phyloP scores from a whole-genome alignment of 2,797 vertebrate species.

The Morelia viridis region DNA sequence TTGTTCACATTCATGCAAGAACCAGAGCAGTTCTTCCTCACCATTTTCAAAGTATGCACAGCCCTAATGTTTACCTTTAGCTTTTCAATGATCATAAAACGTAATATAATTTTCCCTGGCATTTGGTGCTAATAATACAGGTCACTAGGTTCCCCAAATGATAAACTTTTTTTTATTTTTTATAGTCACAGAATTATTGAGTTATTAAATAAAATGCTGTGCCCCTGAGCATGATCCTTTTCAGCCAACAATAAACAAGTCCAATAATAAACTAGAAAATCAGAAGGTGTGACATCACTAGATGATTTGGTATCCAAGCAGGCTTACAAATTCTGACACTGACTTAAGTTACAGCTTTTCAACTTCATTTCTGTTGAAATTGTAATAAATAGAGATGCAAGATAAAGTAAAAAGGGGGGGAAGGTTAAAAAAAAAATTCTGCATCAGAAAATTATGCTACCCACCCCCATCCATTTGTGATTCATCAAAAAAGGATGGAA shows the following conservation, averaged over 20 bases:
- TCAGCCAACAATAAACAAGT: neutral
- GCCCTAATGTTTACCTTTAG: neutral
- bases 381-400: neutral
- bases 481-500: neutral
- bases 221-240: neutral
- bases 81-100: slow-evolving; percentile 25
- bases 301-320: neutral
- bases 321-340: neutral
- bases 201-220: neutral
- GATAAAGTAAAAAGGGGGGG: neutral
- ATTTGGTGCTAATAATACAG: neutral
- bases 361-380: neutral
- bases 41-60: neutral
- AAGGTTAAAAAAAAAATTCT: neutral
- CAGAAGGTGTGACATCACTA: neutral
- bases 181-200: neutral
- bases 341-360: neutral
- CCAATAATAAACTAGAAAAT: neutral
- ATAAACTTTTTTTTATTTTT: neutral
- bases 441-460: neutral
- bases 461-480: no score
- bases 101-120: neutral
- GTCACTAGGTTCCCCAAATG: neutral
- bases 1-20: neutral
- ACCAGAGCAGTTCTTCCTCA: neutral